Conservation (phyloP, 2,113 vertebrate species). For the Xerus inauris region DNA sequence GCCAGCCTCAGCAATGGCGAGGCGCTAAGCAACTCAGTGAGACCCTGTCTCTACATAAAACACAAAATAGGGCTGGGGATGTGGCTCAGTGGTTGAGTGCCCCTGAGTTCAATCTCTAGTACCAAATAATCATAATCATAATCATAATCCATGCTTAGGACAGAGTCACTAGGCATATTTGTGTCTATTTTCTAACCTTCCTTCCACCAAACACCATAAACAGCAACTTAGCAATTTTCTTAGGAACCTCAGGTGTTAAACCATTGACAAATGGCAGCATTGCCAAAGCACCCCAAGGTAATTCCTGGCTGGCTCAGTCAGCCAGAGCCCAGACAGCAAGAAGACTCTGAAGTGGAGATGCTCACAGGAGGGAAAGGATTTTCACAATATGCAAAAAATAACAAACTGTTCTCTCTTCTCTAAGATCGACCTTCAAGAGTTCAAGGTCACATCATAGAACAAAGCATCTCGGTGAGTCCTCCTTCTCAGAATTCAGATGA, state of each 20-base stretch:
- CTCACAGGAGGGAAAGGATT: neutral
- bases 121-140: too few relatives aligned
- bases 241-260: neutral
- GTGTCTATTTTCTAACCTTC: neutral
- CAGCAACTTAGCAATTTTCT: neutral
- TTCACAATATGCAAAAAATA: neutral
- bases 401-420: neutral
- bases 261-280: neutral
- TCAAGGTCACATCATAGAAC: neutral
- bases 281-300: neutral
- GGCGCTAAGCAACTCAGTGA: too few relatives aligned
- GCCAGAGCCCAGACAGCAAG: neutral
- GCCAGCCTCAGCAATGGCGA: too few relatives aligned
- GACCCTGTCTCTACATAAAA: too few relatives aligned
- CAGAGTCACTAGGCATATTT: neutral
- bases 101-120: too few relatives aligned
- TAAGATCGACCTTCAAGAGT: neutral
- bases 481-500: neutral
- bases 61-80: too few relatives aligned
- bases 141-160: neutral
- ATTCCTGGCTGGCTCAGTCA: neutral
- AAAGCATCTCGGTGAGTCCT: neutral
- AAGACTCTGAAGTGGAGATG: neutral
- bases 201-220: neutral
- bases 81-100: too few relatives aligned